phyloP scores from a whole-genome alignment of 2,888 invertebrate genomes.

The Lasius fuliginosus region DNA sequence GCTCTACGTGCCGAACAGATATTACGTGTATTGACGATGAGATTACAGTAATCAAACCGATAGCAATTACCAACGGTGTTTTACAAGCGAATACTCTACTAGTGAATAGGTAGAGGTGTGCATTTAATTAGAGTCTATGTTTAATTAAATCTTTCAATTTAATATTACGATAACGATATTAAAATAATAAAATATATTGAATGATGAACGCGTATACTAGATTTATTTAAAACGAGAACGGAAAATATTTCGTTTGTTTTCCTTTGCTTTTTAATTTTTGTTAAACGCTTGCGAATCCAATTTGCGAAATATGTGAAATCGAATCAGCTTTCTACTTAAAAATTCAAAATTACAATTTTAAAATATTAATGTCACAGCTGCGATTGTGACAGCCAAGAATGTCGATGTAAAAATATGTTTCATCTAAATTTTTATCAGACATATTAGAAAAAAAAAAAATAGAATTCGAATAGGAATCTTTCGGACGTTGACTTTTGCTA shows the following conservation, averaged over 20 bases:
- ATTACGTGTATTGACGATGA: constrained; percentile 60
- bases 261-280: not conserved
- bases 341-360: constrained; percentile 16
- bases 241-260: not conserved
- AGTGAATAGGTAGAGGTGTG: constrained; percentile 5
- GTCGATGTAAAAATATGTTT: not conserved
- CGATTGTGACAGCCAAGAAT: not conserved
- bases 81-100: constrained; percentile 55
- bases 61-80: constrained; percentile 52
- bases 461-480: not conserved
- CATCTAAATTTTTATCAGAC: not conserved
- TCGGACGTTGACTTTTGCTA: not conserved
- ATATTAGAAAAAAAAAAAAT: not conserved
- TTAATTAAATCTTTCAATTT: constrained; percentile 23
- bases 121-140: constrained; percentile 1
- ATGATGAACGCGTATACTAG: not conserved
- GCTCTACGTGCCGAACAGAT: constrained; percentile 61
- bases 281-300: not conserved
- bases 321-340: not conserved
- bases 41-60: constrained; percentile 56
- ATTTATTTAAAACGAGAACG: not conserved
- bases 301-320: not conserved
- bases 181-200: not conserved
- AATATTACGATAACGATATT: not conserved
- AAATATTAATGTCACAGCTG: not conserved